Base-by-base conservation (phyloP, 2,888 invertebrate species). In the Orthosia cruda region DNA sequence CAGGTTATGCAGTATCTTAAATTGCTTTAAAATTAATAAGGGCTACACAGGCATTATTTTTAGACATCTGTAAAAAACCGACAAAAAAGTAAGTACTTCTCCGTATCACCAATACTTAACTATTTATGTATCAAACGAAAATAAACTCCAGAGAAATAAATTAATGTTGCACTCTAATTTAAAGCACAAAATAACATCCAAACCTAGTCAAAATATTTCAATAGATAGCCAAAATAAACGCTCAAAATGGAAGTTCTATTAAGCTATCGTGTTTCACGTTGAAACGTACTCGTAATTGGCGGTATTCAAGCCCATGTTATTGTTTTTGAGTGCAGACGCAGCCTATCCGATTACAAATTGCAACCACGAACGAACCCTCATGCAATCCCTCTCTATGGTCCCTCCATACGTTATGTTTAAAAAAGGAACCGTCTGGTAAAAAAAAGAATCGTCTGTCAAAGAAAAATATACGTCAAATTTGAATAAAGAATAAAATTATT, bases 321-420 rank as follows among this genome's bases (percentile, higher is more conserved):
- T 83, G 63, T 79, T 83, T 54, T 69, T 49, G 70, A 54, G 57
- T 57, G 63, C 70, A 73, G 73, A 70, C 71, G 71, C 40, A 40
- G 40, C 52, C 32, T 83, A 83, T 81, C 80, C 67, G 70, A 79
- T 84, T 83, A 74, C 84, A 70, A 81, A 81, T 83, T 83, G 67
- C 73, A 71, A 20, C 66, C 58, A 70, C 54, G 59, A 55, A 70
- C 54, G 59, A 55, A 40, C 54, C 55, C 26, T 63, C 54, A 54
- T 69, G 32, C 63, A 62, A 67, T 67, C 23, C 45, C 18, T 18
- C 57, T 49, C 54, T 61, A 78, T 54, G 52, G 26, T 61, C 40
- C 49, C 40, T 57, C 26, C 4, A 47, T 66, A 67, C 47, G 47
- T 61, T 47, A 62, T 45, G 45, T 62, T 64, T 50, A 18, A 54